phyloP scores from a whole-genome alignment of 2,797 vertebrate genomes.

The Ctenosaura bakeri region DNA sequence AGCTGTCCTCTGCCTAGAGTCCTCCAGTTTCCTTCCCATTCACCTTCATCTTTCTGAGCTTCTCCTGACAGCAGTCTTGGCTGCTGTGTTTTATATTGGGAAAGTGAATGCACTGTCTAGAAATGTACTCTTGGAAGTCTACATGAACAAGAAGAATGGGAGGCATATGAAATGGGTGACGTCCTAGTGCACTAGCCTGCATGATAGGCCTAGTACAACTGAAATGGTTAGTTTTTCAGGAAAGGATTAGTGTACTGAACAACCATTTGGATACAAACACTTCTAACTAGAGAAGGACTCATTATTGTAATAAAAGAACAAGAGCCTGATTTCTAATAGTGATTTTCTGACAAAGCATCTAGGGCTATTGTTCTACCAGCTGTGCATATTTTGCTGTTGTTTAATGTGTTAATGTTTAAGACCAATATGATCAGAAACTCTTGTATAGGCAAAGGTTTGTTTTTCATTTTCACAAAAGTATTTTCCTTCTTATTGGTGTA shows the following conservation, averaged over 20 bases:
- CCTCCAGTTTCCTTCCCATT: neutral
- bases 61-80: too few relatives aligned
- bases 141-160: neutral
- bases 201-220: neutral
- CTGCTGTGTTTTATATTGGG: too few relatives aligned
- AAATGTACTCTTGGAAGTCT: neutral
- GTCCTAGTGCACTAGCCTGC: neutral
- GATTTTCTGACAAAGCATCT: neutral
- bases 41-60: too few relatives aligned
- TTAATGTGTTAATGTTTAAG: neutral
- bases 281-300: neutral
- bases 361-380: neutral
- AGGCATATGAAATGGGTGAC: neutral
- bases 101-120: neutral
- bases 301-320: neutral
- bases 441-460: neutral
- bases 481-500: neutral
- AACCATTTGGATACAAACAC: neutral
- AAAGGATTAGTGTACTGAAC: neutral
- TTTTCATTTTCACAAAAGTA: neutral
- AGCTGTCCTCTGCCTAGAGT: neutral
- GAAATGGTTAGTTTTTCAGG: accelerated
- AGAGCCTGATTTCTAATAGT: neutral
- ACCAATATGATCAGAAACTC: neutral
- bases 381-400: neutral